Percentiles rank a stretch among this genome's conserved stretches.
phyloP scores from a whole-genome alignment of 1,140 invertebrate genomes.

The Dysdera silvatica region DNA sequence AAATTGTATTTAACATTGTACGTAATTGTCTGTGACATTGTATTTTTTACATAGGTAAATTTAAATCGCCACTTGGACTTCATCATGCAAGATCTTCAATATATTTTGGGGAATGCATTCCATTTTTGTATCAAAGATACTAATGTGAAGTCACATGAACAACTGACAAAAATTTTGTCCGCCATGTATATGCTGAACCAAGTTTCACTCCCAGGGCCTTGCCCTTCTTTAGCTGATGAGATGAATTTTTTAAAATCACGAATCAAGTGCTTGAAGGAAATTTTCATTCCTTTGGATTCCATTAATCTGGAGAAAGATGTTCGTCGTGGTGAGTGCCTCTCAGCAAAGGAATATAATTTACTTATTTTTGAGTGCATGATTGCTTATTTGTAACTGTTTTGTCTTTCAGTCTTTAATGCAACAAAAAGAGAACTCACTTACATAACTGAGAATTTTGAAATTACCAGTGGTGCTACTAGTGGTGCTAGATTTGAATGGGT shows the following conservation, averaged over 20 bases:
- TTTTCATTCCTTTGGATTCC: background rate
- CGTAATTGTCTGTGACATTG: too few relatives aligned
- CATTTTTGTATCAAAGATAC: background rate
- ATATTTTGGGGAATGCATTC: background rate
- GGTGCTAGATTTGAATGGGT: constrained; percentile 95
- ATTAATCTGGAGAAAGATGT: background rate
- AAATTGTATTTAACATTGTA: too few relatives aligned
- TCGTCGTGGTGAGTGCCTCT: background rate
- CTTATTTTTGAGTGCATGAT: background rate
- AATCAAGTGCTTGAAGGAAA: background rate
- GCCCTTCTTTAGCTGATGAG: background rate
- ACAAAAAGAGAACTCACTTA: background rate
- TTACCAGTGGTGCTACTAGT: constrained; percentile 50
- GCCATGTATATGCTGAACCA: background rate
- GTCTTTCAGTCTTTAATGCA: background rate
- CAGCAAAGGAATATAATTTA: background rate
- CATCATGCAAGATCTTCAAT: constrained; percentile 39
- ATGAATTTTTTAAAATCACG: background rate
- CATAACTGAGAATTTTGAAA: constrained; percentile 8
- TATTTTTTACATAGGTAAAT: constrained; percentile 52
- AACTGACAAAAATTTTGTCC: background rate
- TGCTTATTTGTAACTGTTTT: background rate
- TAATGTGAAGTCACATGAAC: too few relatives aligned
- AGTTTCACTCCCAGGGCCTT: background rate
- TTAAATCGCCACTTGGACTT: constrained; percentile 61